These are phyloP conservation scores for Criorhina ranunculi DNA, from an alignment of 2,888 invertebrate genomes.

Conservation along the genomic window DNA sequence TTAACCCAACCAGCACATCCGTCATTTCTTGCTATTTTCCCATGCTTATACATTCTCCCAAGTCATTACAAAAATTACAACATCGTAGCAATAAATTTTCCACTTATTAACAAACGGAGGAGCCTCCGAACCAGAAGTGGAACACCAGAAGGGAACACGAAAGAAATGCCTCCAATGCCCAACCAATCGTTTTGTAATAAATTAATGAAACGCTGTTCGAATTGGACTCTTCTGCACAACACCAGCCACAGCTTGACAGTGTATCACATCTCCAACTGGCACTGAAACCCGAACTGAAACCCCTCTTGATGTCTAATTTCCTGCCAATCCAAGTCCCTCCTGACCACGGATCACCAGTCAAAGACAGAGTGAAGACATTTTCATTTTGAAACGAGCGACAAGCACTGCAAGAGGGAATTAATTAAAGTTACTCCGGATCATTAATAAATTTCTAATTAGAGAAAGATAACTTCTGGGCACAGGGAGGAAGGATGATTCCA, in stretches of 20 bases:
- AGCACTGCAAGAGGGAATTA: slow-evolving; percentile 73
- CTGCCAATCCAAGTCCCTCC: slow-evolving; percentile 54
- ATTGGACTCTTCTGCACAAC: slow-evolving; percentile 33
- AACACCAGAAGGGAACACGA: slow-evolving; percentile 46
- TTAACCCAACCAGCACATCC: slow-evolving; percentile 8
- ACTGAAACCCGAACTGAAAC: too few species aligned
- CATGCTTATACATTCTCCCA: slow-evolving; percentile 53
- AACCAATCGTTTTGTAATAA: slow-evolving; percentile 73
- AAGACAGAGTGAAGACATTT: slow-evolving; percentile 72
- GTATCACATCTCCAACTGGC: slow-evolving; percentile 58
- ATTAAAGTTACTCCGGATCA: slow-evolving; percentile 78
- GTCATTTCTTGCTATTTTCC: slow-evolving; percentile 57
- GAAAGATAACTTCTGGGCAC: slow-evolving; percentile 75
- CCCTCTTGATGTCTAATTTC: slow-evolving; percentile 62
- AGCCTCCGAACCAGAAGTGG: slow-evolving; percentile 37
- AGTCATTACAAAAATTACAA: slow-evolving; percentile 63
- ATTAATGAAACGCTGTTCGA: slow-evolving; percentile 65
- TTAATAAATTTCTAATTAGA: slow-evolving; percentile 80
- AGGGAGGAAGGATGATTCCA: slow-evolving; percentile 30
- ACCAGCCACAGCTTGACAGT: slow-evolving; percentile 44
- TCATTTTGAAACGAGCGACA: slow-evolving; percentile 69
- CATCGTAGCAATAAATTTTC: slow-evolving; percentile 73
- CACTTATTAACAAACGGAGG: slow-evolving; percentile 60
- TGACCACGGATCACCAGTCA: slow-evolving; percentile 23
- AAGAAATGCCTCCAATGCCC: slow-evolving; percentile 52